A percentile compares a stretch with the other conserved stretches of the same genome.
phyloP scores from a whole-genome alignment of 2,797 vertebrate genomes.

The Mallotus villosus region DNA sequence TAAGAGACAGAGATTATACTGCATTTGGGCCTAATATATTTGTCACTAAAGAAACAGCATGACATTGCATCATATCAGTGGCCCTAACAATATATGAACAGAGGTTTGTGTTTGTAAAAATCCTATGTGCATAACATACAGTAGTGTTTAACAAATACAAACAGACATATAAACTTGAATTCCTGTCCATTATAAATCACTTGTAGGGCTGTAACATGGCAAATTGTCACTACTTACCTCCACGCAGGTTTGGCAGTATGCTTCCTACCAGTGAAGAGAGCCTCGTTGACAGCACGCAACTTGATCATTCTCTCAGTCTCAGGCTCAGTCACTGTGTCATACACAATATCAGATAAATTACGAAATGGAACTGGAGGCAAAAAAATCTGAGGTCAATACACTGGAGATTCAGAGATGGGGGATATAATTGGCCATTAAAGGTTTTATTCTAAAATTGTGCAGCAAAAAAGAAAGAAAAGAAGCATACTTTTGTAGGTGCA shows the following conservation, averaged over 20 bases:
- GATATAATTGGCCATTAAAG: background rate
- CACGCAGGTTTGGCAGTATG: constrained; percentile 78
- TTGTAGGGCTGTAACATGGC: background rate
- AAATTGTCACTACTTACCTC: constrained; percentile 60
- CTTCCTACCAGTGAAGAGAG: constrained; percentile 74
- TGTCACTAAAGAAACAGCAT: background rate
- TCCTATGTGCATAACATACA: too few relatives aligned
- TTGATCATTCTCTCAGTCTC: constrained; percentile 77
- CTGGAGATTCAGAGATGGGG: background rate
- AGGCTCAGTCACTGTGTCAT: constrained; percentile 63
- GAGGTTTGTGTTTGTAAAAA: background rate
- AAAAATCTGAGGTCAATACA: background rate
- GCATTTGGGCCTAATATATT: background rate
- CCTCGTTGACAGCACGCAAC: constrained; percentile 70
- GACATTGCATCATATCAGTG: background rate
- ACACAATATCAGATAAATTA: background rate
- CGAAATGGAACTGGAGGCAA: background rate
- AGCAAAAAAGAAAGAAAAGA: background rate
- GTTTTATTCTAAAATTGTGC: background rate
- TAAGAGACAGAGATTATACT: background rate
- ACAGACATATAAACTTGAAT: too few relatives aligned
- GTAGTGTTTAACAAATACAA: too few relatives aligned
- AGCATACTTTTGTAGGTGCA: constrained; percentile 70
- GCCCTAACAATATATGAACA: background rate
- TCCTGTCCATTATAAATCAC: too few relatives aligned